Base-by-base conservation (phyloP, 2,888 invertebrate genomes). In the Orchesellides sinensis region DNA sequence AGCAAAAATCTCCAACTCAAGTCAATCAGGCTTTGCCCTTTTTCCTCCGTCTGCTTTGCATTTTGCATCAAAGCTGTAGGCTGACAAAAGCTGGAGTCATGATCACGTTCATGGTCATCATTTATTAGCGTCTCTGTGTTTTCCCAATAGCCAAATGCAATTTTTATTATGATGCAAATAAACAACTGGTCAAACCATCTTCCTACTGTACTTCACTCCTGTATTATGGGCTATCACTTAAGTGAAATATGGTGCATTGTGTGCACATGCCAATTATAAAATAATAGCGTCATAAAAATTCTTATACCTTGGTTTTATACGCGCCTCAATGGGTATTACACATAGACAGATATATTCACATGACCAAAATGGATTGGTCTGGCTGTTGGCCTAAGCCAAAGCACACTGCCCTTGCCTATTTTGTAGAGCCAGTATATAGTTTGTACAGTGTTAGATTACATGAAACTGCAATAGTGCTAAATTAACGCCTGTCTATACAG, bases 161-260 rank as follows among this genome's bases (percentile, higher is more conserved):
- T 70, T 59, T n/a, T 70, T 70, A 68, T 70, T 45, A 40, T 23
- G 35, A 35, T 69, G 69, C 69, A 70, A 70, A 70, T 40, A 70
- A 19, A 56, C 32, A 54, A 54, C 5, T 54, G 54, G 23, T 54
- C 54, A 54, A 54, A 25, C 25, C 14, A 19, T 25, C 54, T 54
- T 54, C 54, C 54, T 54, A 21, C 25, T 40, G 10, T n/a, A n/a
- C n/a, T n/a, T n/a, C n/a, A n/a, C n/a, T n/a, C n/a, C n/a, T n/a
- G n/a, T n/a, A n/a, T n/a, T n/a, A n/a, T n/a, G n/a, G n/a, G n/a
- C n/a, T n/a, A n/a, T n/a, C n/a, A n/a, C n/a, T n/a, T n/a, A n/a
- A n/a, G n/a, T n/a, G n/a, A n/a, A n/a, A 5, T 8, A 40, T 40
- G 10, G 40, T 40, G n/a, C n/a, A 40, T 40, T 40, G 14, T 54